Conservation (phyloP, 2,797 vertebrate species). For the Phataginus tricuspis region DNA sequence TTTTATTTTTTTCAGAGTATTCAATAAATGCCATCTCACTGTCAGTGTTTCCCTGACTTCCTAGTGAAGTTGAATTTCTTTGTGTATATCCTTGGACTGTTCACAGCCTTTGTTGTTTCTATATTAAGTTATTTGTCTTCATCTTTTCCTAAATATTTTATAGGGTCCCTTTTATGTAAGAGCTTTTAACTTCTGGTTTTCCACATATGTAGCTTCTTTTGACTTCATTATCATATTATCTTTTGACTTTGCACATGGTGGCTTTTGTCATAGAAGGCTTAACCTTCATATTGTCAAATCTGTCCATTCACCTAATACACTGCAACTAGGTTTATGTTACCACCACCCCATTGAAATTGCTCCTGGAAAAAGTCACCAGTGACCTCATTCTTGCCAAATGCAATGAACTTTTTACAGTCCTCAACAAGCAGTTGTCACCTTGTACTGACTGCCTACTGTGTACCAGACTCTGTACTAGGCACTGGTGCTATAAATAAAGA, state of each 20-base stretch:
- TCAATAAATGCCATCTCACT: not conserved
- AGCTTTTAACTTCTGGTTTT: not conserved
- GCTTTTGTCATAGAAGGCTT: conserved; percentile 36
- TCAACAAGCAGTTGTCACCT: conserved; percentile 5
- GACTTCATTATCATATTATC: not conserved
- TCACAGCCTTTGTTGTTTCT: not conserved
- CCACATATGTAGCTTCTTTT: not conserved
- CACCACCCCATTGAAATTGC: not conserved
- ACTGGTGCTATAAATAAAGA: not conserved
- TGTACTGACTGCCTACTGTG: not conserved
- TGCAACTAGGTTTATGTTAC: not conserved
- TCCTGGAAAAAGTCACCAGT: not conserved
- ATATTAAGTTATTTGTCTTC: not conserved
- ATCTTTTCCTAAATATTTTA: conserved; percentile 20
- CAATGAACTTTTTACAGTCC: not conserved
- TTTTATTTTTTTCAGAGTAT: not conserved
- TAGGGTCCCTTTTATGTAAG: not conserved
- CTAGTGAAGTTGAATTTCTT: not conserved
- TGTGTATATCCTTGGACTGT: not conserved
- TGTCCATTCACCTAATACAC: not conserved
- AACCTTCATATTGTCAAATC: not conserved
- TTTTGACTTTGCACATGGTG: not conserved
- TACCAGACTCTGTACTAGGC: not conserved
- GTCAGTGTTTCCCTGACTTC: not conserved
- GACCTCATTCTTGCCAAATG: not conserved